Evolutionary conservation across 2,888 invertebrate species (phyloP), one percentile per base, ranked within the genome.

Genomic region (Ennomos erosarius): DNA sequence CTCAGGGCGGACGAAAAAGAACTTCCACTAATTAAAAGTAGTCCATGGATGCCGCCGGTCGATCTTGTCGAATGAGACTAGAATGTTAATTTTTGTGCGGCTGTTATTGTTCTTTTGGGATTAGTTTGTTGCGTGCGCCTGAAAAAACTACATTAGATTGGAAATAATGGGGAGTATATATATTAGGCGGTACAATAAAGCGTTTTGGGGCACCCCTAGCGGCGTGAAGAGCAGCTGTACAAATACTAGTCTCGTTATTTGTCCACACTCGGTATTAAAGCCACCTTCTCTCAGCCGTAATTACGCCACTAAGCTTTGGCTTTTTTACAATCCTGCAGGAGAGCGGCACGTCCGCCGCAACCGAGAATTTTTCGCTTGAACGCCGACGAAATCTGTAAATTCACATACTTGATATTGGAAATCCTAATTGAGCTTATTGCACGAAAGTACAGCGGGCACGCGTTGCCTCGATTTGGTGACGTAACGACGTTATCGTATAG

Each of bases 1-100:
- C 82, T 82, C 81, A 76, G 78, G 73, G 72, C 76, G 76, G 79
- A 80, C 80, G 74, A 79, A 83, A 85, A 84, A 85, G 78, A 81
- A 82, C 81, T 83, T 79, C 71, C 79, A 78, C 85, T 86, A 87
- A 89, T 88, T 89, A 88, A 87, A 88, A 84, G 80, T 82, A 81
- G 81, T 79, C 59, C 55, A 42, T 81, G 74, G 78, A 75, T 69
- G 68, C 78, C 71, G 76, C 78, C 71, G 76, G 78, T 75, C 77
- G 78, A 81, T 83, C 76, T 75, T 75, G 75, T 74, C 71, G 75
- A 81, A 85, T 82, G 77, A 79, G 82, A 79, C 74, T 71, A 76
- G 81, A 87, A 84, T 85, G 79, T 79, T 81, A 85, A 84, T 84
- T 85, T 83, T 79, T 71, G 71, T 75, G 74, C 68, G 71, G 69